These are phyloP conservation scores for Diploptera punctata DNA, from an alignment of 2,888 invertebrate species.

Conservation along the genomic window DNA sequence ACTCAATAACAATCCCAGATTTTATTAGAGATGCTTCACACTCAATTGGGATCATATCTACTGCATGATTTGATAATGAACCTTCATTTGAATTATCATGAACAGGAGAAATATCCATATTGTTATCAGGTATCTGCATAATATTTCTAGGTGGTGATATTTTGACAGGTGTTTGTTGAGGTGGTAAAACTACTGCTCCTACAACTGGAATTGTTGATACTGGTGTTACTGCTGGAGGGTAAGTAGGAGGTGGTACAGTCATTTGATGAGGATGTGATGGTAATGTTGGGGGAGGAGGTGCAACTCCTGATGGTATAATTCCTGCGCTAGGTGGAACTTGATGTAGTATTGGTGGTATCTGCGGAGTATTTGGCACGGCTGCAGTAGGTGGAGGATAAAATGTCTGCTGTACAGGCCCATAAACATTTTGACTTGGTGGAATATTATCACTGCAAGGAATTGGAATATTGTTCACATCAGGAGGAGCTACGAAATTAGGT, in stretches of 20 bases:
- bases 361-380: slow-evolving; percentile 32
- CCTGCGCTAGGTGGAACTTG: not conserved
- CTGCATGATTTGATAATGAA: slow-evolving; percentile 3
- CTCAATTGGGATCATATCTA: slow-evolving; percentile 37
- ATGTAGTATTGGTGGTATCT: slow-evolving; percentile 8
- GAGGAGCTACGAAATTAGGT: slow-evolving; percentile 39
- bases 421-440: not conserved
- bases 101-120: slow-evolving; percentile 26
- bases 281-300: not conserved
- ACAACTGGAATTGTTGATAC: too few relatives aligned
- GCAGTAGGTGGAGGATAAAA: slow-evolving; percentile 15
- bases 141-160: not conserved
- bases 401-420: not conserved
- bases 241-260: not conserved
- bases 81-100: slow-evolving; percentile 18
- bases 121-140: not conserved
- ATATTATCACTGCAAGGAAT: slow-evolving; percentile 45
- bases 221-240: not conserved
- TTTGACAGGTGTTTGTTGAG: not conserved
- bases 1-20: slow-evolving; percentile 1
- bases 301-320: not conserved
- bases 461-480: slow-evolving; percentile 50
- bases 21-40: slow-evolving; percentile 38
- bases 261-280: not conserved
- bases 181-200: too few relatives aligned